A percentile compares a stretch with the other conserved stretches of the same genome.
Conservation (phyloP, 2,888 invertebrate genomes). For the Operophtera brumata region DNA sequence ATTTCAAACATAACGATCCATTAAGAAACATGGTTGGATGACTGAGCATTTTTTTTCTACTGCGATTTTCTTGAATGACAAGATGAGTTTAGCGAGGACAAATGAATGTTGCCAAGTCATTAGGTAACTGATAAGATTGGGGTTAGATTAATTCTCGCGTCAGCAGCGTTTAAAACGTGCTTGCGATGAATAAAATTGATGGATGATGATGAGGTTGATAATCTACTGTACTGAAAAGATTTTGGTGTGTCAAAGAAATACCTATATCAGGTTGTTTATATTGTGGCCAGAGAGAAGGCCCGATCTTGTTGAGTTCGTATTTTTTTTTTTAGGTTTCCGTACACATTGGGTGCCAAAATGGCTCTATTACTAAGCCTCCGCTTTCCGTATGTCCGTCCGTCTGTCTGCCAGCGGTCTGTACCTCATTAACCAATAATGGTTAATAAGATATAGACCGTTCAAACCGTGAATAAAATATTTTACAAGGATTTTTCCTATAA, state of each 20-base stretch:
- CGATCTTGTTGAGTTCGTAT: no score
- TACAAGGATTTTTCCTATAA: not conserved
- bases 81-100: not conserved
- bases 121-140: not conserved
- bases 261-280: no score
- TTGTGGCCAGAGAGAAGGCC: no score
- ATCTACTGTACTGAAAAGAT: not conserved
- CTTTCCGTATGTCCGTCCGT: no score
- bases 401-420: no score
- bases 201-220: not conserved
- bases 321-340: no score
- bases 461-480: not conserved
- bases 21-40: no score
- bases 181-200: not conserved
- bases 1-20: not conserved
- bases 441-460: not conserved
- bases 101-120: not conserved
- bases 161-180: not conserved
- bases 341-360: no score
- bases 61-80: not conserved
- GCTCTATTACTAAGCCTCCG: no score
- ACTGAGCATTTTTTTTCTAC: no score
- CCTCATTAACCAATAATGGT: no score
- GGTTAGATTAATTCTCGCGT: not conserved
- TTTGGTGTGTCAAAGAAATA: no score